phyloP scores from a whole-genome alignment of 2,888 invertebrate species.

The Lamellibrachia columna region DNA sequence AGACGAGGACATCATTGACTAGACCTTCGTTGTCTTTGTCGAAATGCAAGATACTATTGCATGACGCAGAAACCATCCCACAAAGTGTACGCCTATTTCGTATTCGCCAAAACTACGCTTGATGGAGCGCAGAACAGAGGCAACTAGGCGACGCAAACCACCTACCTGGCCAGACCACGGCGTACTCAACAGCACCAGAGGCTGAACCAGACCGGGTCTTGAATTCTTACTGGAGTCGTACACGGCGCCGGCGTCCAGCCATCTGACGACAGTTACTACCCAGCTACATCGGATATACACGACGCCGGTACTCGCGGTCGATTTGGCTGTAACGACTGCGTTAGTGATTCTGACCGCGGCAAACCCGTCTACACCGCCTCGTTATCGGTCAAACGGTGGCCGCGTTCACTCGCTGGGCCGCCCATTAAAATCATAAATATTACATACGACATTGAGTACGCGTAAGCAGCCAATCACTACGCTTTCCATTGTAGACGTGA shows the following conservation, averaged over 20 bases:
- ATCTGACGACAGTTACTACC: neutral
- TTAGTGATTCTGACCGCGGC: neutral
- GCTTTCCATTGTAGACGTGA: neutral
- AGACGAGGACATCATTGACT: neutral
- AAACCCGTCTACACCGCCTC: neutral
- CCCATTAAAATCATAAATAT: constrained; percentile 12
- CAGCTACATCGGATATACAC: neutral
- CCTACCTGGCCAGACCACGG: neutral
- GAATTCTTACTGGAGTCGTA: neutral
- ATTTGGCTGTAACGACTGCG: neutral
- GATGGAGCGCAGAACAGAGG: neutral
- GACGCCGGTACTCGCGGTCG: neutral
- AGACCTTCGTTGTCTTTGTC: neutral
- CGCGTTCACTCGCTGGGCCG: neutral
- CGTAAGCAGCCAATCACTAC: neutral
- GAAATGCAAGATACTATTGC: neutral
- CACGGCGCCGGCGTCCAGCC: neutral
- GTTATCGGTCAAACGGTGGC: neutral
- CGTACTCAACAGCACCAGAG: neutral
- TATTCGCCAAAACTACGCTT: neutral
- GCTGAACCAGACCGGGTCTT: neutral
- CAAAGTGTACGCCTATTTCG: neutral
- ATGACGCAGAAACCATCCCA: neutral
- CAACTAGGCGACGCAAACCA: neutral
- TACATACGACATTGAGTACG: neutral